Percentiles rank a stretch among this genome's conserved stretches.
Conservation (phyloP, 2,888 invertebrate species). For the Folsomia candida region DNA sequence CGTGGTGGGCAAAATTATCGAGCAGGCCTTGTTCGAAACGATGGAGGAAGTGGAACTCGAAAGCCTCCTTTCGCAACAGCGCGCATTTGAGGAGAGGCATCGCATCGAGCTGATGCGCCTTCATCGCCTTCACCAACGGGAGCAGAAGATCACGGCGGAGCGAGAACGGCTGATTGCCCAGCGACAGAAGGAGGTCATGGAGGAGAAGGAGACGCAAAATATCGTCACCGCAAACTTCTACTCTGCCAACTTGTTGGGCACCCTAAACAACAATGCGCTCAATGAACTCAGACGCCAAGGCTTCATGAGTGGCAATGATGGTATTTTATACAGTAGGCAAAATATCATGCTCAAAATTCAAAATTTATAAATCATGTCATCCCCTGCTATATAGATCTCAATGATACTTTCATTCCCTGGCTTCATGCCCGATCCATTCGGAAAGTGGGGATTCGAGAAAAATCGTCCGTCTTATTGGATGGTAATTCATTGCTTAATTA, state of each 20-base stretch:
- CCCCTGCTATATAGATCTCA: constrained; percentile 13
- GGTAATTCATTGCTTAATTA: constrained; percentile 17
- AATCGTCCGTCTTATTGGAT: constrained; percentile 23
- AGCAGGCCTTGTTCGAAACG: constrained; percentile 84
- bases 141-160: constrained; percentile 53
- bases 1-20: constrained; percentile 81
- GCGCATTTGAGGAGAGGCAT: constrained; percentile 67
- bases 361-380: too few relatives aligned
- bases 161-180: constrained; percentile 67
- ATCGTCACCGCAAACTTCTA: constrained; percentile 78
- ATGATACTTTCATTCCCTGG: constrained; percentile 25
- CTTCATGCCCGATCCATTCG: constrained; percentile 13
- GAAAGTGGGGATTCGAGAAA: not conserved
- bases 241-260: constrained; percentile 81
- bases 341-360: not conserved
- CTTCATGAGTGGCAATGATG: constrained; percentile 12
- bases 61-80: constrained; percentile 73
- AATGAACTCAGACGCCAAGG: constrained; percentile 21
- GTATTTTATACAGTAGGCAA: too few relatives aligned
- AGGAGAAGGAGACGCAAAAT: constrained; percentile 70
- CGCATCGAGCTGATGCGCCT: constrained; percentile 81
- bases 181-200: constrained; percentile 63
- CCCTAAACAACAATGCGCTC: constrained; percentile 66
- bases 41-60: constrained; percentile 89
- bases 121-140: constrained; percentile 74